Percentiles rank a stretch among this genome's conserved stretches.
phyloP scores from a whole-genome alignment of 2,888 invertebrate species.

The Drosophila mayaguana region DNA sequence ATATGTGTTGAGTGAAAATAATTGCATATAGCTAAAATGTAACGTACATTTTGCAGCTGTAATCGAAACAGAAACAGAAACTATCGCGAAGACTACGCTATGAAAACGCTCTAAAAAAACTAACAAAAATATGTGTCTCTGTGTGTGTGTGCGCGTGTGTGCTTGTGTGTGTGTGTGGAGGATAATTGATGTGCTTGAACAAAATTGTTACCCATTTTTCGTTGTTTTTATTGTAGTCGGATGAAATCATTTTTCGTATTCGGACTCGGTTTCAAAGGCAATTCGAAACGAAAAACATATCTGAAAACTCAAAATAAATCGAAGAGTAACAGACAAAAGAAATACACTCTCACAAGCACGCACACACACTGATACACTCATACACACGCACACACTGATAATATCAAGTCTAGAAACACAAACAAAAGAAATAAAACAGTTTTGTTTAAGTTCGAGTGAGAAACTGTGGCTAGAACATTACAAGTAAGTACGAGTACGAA shows the following conservation, averaged over 20 bases:
- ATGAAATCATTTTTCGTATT: constrained; percentile 28
- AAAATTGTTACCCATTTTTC: constrained; percentile 15
- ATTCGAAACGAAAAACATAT: constrained; percentile 7
- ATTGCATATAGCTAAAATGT: constrained; percentile 38
- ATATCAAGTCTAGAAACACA: constrained; percentile 10
- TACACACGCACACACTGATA: constrained; percentile 13
- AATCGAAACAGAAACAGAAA: not conserved
- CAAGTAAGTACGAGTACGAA: constrained; percentile 14
- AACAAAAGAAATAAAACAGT: constrained; percentile 28
- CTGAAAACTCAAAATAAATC: constrained; percentile 20
- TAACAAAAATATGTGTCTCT: not conserved
- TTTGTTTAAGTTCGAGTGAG: constrained; percentile 36
- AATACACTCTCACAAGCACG: not conserved
- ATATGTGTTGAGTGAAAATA: constrained; percentile 16
- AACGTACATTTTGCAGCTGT: constrained; percentile 38
- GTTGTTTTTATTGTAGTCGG: constrained; percentile 10
- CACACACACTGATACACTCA: not conserved
- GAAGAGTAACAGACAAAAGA: constrained; percentile 14
- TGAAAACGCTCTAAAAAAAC: constrained; percentile 23
- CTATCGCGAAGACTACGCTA: constrained; percentile 25
- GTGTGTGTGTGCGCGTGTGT: constrained; percentile 14
- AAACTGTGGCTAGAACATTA: constrained; percentile 53
- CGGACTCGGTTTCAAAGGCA: constrained; percentile 34
- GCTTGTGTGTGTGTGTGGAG: constrained; percentile 30
- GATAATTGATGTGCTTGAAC: constrained; percentile 54